phyloP scores from a whole-genome alignment of 2,888 invertebrate genomes.

The Arenicola marina region DNA sequence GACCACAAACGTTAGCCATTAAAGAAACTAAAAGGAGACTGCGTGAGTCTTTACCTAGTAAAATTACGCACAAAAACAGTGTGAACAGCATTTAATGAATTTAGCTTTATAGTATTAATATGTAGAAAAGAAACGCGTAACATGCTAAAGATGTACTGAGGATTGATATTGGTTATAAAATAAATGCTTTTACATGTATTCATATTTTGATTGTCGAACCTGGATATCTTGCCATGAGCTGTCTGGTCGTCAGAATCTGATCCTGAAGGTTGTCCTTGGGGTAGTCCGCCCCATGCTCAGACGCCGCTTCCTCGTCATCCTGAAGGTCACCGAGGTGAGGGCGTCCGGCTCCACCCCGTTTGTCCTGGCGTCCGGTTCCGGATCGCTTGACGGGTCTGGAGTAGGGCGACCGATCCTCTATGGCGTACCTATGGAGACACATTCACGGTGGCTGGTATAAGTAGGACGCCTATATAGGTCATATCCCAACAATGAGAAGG shows the following conservation, averaged over 20 bases:
- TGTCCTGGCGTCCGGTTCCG: conserved; percentile 36
- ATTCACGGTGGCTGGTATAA: not conserved
- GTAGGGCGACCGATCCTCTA: conserved; percentile 52
- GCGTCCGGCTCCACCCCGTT: not conserved
- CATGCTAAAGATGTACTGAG: too few relatives aligned
- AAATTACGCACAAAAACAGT: too few relatives aligned
- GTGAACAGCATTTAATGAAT: too few relatives aligned
- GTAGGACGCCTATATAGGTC: not conserved
- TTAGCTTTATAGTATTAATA: too few relatives aligned
- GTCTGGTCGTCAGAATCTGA: conserved; percentile 48
- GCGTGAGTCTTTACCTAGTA: too few relatives aligned
- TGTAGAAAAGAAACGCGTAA: too few relatives aligned
- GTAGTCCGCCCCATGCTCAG: conserved; percentile 30
- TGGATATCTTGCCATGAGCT: conserved; percentile 44
- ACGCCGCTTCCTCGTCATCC: conserved; percentile 25
- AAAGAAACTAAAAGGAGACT: too few relatives aligned
- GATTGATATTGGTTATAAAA: too few relatives aligned
- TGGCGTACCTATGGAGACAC: conserved; percentile 36
- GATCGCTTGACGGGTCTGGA: conserved; percentile 43
- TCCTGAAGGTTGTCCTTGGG: conserved; percentile 46
- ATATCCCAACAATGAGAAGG: too few relatives aligned
- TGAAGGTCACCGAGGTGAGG: conserved; percentile 31
- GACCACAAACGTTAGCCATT: too few relatives aligned
- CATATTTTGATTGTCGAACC: too few relatives aligned
- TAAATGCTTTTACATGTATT: too few relatives aligned